Conservation (phyloP, 2,113 vertebrate species). For the Apteryx mantelli region DNA sequence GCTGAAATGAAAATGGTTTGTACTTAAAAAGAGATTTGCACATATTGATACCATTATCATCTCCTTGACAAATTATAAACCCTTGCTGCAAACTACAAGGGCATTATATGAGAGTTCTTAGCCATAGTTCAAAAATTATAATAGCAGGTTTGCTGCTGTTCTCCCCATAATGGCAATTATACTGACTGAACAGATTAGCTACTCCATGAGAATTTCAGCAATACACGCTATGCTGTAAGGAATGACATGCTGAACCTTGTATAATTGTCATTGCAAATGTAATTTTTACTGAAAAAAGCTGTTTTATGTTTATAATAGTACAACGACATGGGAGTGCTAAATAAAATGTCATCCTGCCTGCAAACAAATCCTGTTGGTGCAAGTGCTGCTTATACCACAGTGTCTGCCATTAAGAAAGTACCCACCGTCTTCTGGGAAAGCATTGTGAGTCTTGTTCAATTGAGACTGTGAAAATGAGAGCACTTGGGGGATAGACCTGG, state of each 20-base stretch:
- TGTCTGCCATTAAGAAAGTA: conserved; percentile 43
- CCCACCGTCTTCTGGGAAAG: conserved; percentile 30
- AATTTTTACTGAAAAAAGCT: conserved; percentile 5
- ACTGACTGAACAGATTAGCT: conserved; percentile 1
- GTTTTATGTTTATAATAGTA: background rate
- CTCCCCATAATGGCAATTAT: conserved; percentile 2
- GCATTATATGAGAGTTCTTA: background rate
- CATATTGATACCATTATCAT: background rate
- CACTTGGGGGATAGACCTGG: conserved; percentile 43
- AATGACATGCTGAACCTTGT: background rate
- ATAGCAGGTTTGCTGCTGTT: conserved; percentile 8
- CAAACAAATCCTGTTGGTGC: conserved; percentile 57
- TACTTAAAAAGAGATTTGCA: background rate
- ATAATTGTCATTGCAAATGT: background rate
- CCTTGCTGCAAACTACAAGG: background rate
- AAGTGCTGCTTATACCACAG: conserved; percentile 27
- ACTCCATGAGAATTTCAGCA: conserved; percentile 34
- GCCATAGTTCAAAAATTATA: conserved; percentile 7
- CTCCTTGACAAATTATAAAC: background rate
- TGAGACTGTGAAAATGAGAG: conserved; percentile 59
- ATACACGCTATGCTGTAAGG: background rate
- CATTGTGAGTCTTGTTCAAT: conserved; percentile 25
- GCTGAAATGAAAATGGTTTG: background rate
- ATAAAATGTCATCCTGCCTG: conserved; percentile 59
- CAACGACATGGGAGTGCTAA: background rate